A percentile compares a stretch with the other conserved stretches of the same genome.
These are phyloP conservation scores for Lymantria dispar DNA, from an alignment of 2,888 invertebrate species.

Conservation along the genomic window DNA sequence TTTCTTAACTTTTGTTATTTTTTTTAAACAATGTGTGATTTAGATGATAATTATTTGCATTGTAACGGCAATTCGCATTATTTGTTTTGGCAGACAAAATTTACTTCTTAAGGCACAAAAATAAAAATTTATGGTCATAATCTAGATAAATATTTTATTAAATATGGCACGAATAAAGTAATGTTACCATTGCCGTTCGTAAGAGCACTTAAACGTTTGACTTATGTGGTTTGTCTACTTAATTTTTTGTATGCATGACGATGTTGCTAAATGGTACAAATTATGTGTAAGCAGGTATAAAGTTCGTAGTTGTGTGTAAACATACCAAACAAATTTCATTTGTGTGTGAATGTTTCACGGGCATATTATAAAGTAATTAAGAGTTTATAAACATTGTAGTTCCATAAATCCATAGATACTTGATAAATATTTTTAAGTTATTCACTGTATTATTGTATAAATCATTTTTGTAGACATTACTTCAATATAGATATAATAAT, in stretches of 20 bases:
- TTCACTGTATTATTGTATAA: slow-evolving; percentile 48
- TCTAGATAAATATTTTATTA: slow-evolving; percentile 19
- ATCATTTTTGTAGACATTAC: slow-evolving; percentile 44
- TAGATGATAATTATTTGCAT: not conserved
- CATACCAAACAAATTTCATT: not conserved
- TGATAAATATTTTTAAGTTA: slow-evolving; percentile 2
- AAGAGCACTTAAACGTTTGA: slow-evolving; percentile 12
- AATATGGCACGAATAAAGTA: slow-evolving; percentile 11
- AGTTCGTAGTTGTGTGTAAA: slow-evolving; percentile 12
- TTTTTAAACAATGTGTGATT: too few relatives aligned
- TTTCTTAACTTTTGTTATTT: too few relatives aligned
- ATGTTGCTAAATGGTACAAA: slow-evolving; percentile 16
- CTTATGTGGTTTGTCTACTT: slow-evolving; percentile 7
- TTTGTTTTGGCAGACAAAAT: not conserved
- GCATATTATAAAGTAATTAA: too few relatives aligned
- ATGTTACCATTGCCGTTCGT: slow-evolving; percentile 11
- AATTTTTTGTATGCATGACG: slow-evolving; percentile 30
- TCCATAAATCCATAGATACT: slow-evolving; percentile 5
- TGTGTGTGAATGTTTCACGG: too few relatives aligned
- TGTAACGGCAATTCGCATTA: not conserved
- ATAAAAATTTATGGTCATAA: slow-evolving; percentile 7
- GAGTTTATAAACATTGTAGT: too few relatives aligned
- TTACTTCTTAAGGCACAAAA: not conserved
- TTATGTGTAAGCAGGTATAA: slow-evolving; percentile 18
- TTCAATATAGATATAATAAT: slow-evolving; percentile 37